Percentiles rank a stretch among this genome's conserved stretches.
phyloP scores from a whole-genome alignment of 2,888 invertebrate species.

The Xanthorhoe spadicearia region DNA sequence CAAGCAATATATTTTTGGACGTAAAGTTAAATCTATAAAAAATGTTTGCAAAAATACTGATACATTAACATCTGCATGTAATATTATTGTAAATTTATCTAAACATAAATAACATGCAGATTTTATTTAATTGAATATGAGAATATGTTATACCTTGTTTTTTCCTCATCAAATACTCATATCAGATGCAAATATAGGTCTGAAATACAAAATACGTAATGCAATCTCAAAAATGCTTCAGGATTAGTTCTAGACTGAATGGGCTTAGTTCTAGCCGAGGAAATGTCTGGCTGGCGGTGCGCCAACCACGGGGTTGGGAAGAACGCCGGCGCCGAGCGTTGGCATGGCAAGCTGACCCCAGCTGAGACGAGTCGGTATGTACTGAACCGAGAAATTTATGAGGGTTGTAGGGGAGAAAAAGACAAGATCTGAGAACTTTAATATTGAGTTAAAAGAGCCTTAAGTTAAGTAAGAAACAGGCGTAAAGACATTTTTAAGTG shows the following conservation, averaged over 20 bases:
- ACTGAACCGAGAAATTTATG: not conserved
- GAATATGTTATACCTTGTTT: not conserved
- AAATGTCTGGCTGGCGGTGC: conserved; percentile 54
- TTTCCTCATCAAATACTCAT: too few species aligned
- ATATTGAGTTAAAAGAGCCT: too few species aligned
- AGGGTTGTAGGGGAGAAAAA: too few species aligned
- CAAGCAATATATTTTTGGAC: too few species aligned
- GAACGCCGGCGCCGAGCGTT: conserved; percentile 56
- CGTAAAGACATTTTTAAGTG: too few species aligned
- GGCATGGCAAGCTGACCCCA: conserved; percentile 22
- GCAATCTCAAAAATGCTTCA: conserved; percentile 19
- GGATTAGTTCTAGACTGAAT: conserved; percentile 46
- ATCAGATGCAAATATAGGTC: not conserved
- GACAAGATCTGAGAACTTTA: too few species aligned
- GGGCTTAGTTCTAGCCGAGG: conserved; percentile 40
- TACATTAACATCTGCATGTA: too few species aligned
- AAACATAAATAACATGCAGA: too few species aligned
- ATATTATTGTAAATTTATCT: too few species aligned
- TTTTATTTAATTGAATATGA: not conserved
- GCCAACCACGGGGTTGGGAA: conserved; percentile 52
- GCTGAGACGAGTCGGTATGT: not conserved
- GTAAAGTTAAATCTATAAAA: too few species aligned
- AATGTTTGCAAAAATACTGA: too few species aligned
- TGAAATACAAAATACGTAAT: conserved; percentile 20
- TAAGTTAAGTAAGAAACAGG: too few species aligned